These are phyloP conservation scores for Ennomos quercinarius DNA, from an alignment of 2,888 invertebrate species.

Conservation along the genomic window DNA sequence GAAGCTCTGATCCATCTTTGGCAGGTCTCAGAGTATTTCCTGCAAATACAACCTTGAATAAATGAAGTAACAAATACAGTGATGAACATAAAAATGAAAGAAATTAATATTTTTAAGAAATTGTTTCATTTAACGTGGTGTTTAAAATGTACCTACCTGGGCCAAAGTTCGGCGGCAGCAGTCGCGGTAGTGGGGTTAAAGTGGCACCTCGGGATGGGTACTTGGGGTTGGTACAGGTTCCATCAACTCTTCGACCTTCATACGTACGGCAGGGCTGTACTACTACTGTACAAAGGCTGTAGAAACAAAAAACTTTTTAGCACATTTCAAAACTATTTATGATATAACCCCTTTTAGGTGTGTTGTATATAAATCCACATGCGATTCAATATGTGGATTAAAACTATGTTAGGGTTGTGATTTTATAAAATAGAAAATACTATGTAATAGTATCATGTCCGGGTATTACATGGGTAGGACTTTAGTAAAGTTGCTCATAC, in stretches of 20 bases:
- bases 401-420: no score
- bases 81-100: no score
- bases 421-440: no score
- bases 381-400: no score
- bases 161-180: slow-evolving; percentile 51
- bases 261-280: slow-evolving; percentile 47
- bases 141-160: slow-evolving; percentile 43
- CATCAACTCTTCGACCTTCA: slow-evolving; percentile 53
- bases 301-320: not conserved
- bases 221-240: slow-evolving; percentile 50
- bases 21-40: slow-evolving; percentile 49
- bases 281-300: slow-evolving; percentile 45
- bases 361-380: no score
- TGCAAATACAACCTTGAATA: slow-evolving; percentile 5
- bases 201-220: slow-evolving; percentile 52
- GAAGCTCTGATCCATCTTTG: slow-evolving; percentile 50
- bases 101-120: no score
- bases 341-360: no score
- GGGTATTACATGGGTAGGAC: no score
- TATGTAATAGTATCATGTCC: no score
- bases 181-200: slow-evolving; percentile 48
- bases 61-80: not conserved
- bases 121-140: no score
- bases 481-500: no score
- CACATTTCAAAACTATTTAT: no score